Conservation (phyloP, 2,888 invertebrate genomes). For the Metallyticus violacea region DNA sequence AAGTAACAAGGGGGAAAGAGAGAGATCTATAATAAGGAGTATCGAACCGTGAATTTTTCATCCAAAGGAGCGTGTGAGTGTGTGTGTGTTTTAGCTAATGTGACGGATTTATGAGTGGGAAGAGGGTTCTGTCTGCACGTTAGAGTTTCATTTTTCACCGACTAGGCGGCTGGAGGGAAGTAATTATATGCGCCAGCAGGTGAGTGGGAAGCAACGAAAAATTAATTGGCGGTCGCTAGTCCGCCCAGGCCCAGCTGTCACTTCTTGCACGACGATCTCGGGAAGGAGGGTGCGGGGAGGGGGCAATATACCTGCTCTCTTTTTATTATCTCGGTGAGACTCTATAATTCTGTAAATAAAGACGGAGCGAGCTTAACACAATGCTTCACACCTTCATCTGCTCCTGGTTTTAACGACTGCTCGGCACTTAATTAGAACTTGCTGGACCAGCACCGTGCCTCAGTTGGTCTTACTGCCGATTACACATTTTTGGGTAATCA, state of each 20-base stretch:
- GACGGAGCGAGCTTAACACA: not conserved
- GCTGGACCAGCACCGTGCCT: not conserved
- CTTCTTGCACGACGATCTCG: not conserved
- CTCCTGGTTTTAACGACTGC: too few species aligned
- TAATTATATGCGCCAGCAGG: not conserved
- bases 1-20: not conserved
- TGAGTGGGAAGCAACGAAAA: not conserved
- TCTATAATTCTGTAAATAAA: not conserved
- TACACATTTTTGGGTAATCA: too few species aligned
- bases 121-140: not conserved
- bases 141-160: not conserved
- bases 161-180: not conserved
- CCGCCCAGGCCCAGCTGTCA: not conserved
- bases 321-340: not conserved
- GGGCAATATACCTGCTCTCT: too few species aligned
- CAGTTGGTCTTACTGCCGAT: too few species aligned
- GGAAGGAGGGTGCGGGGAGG: too few species aligned
- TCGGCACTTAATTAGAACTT: not conserved
- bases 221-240: not conserved
- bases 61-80: not conserved
- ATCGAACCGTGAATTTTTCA: not conserved
- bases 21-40: not conserved
- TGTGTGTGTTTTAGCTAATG: not conserved
- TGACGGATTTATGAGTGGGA: not conserved
- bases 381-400: not conserved